Conservation (phyloP, 2,113 vertebrate genomes). For the Carassius carassius region DNA sequence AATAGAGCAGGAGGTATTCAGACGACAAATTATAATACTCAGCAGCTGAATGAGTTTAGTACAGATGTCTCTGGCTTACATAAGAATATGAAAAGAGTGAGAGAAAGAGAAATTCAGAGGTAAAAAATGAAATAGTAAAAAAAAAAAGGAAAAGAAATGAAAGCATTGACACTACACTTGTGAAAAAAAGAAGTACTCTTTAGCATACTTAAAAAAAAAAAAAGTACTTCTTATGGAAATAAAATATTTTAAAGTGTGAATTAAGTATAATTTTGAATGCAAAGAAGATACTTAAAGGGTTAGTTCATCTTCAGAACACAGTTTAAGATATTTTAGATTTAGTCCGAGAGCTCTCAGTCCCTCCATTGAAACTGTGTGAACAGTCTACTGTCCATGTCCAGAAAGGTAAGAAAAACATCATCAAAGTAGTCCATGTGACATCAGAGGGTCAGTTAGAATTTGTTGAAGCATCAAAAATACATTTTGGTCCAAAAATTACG, state of each 20-base stretch:
- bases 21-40: not conserved
- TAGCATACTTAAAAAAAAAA: not conserved
- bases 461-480: no score
- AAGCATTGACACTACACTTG: slow-evolving; percentile 5
- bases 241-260: not conserved
- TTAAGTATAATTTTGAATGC: no score
- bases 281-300: no score
- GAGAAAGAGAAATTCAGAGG: not conserved
- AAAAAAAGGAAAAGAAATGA: slow-evolving; percentile 42
- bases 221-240: not conserved
- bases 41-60: not conserved
- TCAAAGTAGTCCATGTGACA: no score
- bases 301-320: no score
- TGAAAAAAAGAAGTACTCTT: not conserved
- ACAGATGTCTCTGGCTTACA: not conserved
- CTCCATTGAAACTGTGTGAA: no score
- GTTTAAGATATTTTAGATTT: no score
- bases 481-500: no score
- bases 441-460: no score
- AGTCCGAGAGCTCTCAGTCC: no score
- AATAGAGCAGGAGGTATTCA: not conserved
- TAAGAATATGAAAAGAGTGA: slow-evolving; percentile 11
- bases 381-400: no score
- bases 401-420: no score
- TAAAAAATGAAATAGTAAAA: slow-evolving; percentile 27